phyloP scores from a whole-genome alignment of 2,113 vertebrate species.

The Probosciger aterrimus region DNA sequence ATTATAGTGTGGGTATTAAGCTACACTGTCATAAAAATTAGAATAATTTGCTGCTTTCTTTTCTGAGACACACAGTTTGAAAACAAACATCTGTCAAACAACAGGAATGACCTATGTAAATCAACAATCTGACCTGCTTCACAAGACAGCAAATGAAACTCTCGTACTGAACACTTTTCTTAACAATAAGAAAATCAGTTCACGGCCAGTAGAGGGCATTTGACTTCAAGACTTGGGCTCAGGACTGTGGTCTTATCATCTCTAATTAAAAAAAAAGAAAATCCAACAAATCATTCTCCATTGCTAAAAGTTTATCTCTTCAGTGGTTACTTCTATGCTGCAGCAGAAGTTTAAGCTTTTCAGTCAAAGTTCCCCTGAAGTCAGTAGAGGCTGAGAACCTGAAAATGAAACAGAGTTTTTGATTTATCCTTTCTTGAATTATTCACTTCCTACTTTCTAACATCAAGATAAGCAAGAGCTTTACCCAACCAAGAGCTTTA shows the following conservation, averaged over 20 bases:
- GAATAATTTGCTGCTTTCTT: not conserved
- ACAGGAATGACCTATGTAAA: not conserved
- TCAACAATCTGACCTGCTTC: not conserved
- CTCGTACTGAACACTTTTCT: accelerated
- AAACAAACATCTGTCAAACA: accelerated
- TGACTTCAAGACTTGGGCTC: not conserved
- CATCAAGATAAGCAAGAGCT: not conserved
- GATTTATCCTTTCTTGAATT: not conserved
- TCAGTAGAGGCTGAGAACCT: not conserved
- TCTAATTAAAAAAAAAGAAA: not conserved
- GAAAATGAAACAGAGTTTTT: not conserved
- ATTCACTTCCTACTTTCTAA: not conserved
- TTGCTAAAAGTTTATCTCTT: not conserved
- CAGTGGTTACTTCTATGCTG: not conserved
- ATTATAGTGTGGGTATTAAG: not conserved
- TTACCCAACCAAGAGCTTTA: not conserved
- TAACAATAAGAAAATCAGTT: not conserved
- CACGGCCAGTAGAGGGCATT: constrained; percentile 11
- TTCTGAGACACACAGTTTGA: not conserved
- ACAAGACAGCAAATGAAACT: not conserved
- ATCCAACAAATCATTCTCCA: not conserved
- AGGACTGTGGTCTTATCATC: not conserved
- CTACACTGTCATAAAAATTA: not conserved
- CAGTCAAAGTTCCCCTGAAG: not conserved
- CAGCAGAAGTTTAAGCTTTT: not conserved